A percentile compares a stretch with the other conserved stretches of the same genome.
Conservation (phyloP, 2,797 vertebrate genomes). For the Distichodus sexfasciatus region DNA sequence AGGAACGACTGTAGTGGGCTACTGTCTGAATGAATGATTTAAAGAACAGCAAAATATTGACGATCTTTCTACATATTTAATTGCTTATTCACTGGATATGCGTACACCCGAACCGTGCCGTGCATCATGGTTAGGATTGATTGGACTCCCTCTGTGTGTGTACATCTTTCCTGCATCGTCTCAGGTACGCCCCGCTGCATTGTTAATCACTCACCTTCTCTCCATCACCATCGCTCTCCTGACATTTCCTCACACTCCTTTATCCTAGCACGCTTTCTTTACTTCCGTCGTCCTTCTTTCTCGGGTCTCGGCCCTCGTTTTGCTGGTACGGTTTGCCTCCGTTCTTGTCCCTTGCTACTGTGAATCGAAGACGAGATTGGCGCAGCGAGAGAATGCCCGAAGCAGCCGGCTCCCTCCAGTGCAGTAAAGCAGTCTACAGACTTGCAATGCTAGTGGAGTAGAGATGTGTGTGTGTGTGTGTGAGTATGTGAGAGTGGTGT, state of each 20-base stretch:
- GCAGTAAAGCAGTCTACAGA: slow-evolving; percentile 82
- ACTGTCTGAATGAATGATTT: not conserved
- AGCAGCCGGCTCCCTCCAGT: slow-evolving; percentile 36
- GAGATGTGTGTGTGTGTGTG: slow-evolving; percentile 44
- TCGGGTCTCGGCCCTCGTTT: slow-evolving; percentile 40
- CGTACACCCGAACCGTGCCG: not conserved
- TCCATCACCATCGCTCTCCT: slow-evolving; percentile 75
- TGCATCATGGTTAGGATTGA: not conserved
- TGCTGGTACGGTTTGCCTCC: slow-evolving; percentile 19
- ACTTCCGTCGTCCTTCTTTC: not conserved
- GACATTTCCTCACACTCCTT: slow-evolving; percentile 64
- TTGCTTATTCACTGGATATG: not conserved
- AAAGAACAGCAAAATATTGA: not conserved
- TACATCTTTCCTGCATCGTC: slow-evolving; percentile 18
- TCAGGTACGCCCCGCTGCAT: slow-evolving; percentile 47
- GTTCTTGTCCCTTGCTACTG: slow-evolving; percentile 37
- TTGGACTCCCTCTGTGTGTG: slow-evolving; percentile 12
- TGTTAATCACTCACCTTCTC: slow-evolving; percentile 71
- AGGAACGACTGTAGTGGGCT: slow-evolving; percentile 2
- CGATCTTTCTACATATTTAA: not conserved
- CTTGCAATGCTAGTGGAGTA: slow-evolving; percentile 68
- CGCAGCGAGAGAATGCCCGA: slow-evolving; percentile 46
- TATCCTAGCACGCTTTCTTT: not conserved
- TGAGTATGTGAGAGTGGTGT: slow-evolving; percentile 47
- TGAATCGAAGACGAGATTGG: slow-evolving; percentile 43